Conservation (phyloP, 2,113 vertebrate species). For the Nanorana parkeri region DNA sequence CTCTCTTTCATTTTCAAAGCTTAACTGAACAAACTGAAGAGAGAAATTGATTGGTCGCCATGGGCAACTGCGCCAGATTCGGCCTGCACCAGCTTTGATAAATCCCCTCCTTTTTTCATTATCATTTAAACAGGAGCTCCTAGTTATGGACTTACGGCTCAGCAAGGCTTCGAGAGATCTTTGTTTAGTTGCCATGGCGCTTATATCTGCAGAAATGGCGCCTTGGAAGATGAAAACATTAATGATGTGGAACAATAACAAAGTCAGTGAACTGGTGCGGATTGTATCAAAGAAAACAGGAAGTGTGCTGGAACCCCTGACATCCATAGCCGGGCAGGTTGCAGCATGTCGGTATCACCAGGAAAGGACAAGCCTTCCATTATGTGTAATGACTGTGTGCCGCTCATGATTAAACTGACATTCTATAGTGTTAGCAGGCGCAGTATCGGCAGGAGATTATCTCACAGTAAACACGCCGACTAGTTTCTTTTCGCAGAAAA, state of each 20-base stretch:
- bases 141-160: neutral
- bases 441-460: too few relatives aligned
- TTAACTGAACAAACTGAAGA: too few relatives aligned
- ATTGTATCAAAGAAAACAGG: conserved; percentile 25
- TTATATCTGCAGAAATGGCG: conserved; percentile 15
- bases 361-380: neutral
- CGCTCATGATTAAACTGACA: neutral
- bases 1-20: too few relatives aligned
- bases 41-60: too few relatives aligned
- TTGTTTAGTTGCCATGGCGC: conserved; percentile 17
- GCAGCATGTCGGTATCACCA: conserved; percentile 23
- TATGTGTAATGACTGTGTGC: neutral
- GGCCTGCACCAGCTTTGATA: too few relatives aligned
- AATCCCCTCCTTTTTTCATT: too few relatives aligned
- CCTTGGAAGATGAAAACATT: conserved; percentile 14
- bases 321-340: conserved; percentile 19
- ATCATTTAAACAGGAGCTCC: neutral
- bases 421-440: neutral
- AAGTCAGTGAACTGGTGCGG: neutral
- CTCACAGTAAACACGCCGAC: too few relatives aligned
- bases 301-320: conserved; percentile 1
- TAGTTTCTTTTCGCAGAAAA: neutral
- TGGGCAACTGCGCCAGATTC: too few relatives aligned
- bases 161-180: neutral
- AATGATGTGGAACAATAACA: conserved; percentile 44